A percentile compares a stretch with the other conserved stretches of the same genome.
These are phyloP conservation scores for Ctenodactylus gundi DNA, from an alignment of 2,113 vertebrate species.

Conservation along the genomic window DNA sequence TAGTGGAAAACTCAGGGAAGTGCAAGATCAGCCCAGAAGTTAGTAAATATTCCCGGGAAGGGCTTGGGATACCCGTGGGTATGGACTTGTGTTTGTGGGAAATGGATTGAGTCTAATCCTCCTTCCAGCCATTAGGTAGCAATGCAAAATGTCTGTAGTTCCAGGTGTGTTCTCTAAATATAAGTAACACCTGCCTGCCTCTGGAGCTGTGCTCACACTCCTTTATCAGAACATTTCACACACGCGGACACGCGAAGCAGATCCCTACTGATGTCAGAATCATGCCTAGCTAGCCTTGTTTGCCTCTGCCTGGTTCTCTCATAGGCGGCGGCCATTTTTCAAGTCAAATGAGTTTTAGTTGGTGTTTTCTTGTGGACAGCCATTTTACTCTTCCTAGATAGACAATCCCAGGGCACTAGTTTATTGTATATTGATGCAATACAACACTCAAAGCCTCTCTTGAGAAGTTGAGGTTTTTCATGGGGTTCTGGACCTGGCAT, in stretches of 20 bases:
- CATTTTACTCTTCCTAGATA: not conserved
- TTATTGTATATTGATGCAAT: not conserved
- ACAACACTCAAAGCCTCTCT: not conserved
- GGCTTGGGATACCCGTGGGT: not conserved
- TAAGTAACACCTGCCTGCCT: constrained; percentile 24
- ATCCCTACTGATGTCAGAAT: accelerated
- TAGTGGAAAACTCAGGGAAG: not conserved
- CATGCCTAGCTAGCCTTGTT: not conserved
- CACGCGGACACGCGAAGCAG: accelerated
- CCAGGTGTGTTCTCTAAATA: not conserved
- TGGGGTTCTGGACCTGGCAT: not conserved
- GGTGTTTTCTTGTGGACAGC: not conserved
- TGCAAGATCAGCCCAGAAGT: not conserved
- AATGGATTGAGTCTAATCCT: not conserved
- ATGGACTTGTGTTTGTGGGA: not conserved
- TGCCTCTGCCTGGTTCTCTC: not conserved
- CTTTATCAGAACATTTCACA: not conserved
- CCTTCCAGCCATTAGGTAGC: not conserved
- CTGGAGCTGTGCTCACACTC: not conserved
- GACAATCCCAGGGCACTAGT: not conserved
- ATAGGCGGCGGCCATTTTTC: not conserved
- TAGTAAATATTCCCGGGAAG: not conserved
- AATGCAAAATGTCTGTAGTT: not conserved
- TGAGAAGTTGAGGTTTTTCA: not conserved
- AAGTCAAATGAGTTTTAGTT: not conserved